Conservation (phyloP, 1,140 invertebrate genomes). For the Aphis gossypii region DNA sequence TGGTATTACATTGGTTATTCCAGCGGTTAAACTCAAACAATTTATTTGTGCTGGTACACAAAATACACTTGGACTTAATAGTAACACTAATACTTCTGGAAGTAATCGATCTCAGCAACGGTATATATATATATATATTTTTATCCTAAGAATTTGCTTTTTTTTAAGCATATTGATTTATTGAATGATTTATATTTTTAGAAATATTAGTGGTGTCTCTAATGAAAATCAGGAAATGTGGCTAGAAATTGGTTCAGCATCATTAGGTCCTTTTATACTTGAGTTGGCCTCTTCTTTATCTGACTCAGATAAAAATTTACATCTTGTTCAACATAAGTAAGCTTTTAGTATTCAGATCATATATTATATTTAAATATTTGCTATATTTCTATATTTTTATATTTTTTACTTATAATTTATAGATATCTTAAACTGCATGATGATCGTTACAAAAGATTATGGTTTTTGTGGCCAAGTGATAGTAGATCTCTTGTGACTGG, state of each 20-base stretch:
- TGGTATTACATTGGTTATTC: slow-evolving; percentile 87
- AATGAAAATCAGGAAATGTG: slow-evolving; percentile 75
- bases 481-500: slow-evolving; percentile 65
- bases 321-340: slow-evolving; percentile 79
- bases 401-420: slow-evolving; percentile 52
- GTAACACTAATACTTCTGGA: slow-evolving; percentile 70
- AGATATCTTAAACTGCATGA: slow-evolving; percentile 90
- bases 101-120: slow-evolving; percentile 66
- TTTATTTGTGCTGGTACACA: slow-evolving; percentile 70
- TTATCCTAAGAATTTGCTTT: not conserved
- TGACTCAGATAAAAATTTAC: slow-evolving; percentile 76
- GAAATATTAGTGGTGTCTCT: slow-evolving; percentile 19
- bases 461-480: slow-evolving; percentile 91
- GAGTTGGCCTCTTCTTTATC: slow-evolving; percentile 88
- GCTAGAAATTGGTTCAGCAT: slow-evolving; percentile 91
- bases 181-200: slow-evolving; percentile 40
- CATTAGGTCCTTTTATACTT: slow-evolving; percentile 87
- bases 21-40: slow-evolving; percentile 78
- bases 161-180: not conserved
- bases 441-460: slow-evolving; percentile 83
- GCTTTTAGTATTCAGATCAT: slow-evolving; percentile 26
- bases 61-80: slow-evolving; percentile 61
- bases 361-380: not conserved
- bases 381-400: not conserved
- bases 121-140: slow-evolving; percentile 17